Conservation (phyloP, 2,888 invertebrate species). For the Caradrina clavipalpis region DNA sequence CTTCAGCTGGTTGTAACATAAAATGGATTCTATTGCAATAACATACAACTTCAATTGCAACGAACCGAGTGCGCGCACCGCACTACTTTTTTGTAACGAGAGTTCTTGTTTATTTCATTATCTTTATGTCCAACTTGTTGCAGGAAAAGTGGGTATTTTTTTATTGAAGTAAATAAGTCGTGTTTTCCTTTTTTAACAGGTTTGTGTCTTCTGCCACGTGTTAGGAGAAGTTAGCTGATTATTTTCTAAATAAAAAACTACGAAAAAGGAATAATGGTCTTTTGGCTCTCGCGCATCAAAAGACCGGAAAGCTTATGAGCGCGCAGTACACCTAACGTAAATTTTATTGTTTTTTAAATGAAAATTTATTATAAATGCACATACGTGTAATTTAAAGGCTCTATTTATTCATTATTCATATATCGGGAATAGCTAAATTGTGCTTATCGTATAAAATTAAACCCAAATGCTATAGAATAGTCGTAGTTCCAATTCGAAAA, state of each 20-base stretch:
- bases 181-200: background rate
- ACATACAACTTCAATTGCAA: background rate
- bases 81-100: background rate
- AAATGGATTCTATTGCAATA: constrained; percentile 11
- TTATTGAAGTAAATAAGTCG: background rate
- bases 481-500: no score
- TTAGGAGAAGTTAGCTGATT: no score
- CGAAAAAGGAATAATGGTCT: background rate
- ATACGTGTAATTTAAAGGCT: no score
- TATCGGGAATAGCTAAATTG: no score
- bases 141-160: background rate
- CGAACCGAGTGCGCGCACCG: background rate
- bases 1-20: constrained; percentile 6
- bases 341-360: no score
- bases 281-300: background rate
- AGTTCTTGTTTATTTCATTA: constrained; percentile 1
- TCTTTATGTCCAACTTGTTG: no score
- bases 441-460: no score
- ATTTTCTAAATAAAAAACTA: background rate
- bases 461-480: no score
- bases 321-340: no score
- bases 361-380: no score
- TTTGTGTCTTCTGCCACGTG: background rate
- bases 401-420: no score
- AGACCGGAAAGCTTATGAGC: background rate